These are phyloP conservation scores for Syrista parreyssii DNA, from an alignment of 2,888 invertebrate genomes.

Conservation along the genomic window DNA sequence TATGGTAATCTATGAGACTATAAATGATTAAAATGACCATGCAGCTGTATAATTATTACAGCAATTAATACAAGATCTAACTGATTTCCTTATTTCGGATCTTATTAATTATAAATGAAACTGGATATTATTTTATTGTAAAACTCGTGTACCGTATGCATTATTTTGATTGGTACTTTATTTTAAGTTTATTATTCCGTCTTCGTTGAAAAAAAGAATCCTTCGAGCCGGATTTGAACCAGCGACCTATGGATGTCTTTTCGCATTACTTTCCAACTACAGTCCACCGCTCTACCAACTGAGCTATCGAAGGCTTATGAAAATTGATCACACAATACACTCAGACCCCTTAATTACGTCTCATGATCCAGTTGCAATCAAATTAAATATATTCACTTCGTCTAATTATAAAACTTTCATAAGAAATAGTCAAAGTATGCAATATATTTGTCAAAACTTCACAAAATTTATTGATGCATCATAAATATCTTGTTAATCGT, in stretches of 20 bases:
- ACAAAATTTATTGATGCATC: not conserved
- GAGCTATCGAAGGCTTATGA: conserved; percentile 63
- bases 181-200: not conserved
- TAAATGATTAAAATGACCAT: not conserved
- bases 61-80: not conserved
- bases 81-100: not conserved
- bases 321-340: not conserved
- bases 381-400: not conserved
- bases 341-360: not conserved
- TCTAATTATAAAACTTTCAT: not conserved
- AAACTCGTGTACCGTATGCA: not conserved
- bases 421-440: not conserved
- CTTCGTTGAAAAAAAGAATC: not conserved
- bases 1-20: not conserved
- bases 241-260: conserved; percentile 60
- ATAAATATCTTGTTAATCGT: not conserved
- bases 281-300: conserved; percentile 67
- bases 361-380: not conserved
- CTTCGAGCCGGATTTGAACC: conserved; percentile 62
- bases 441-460: not conserved
- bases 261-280: conserved; percentile 50
- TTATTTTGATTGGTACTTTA: not conserved
- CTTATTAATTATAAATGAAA: not conserved
- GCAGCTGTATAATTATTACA: not conserved
- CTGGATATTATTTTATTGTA: not conserved